These are phyloP conservation scores for Papilio protenor DNA, from an alignment of 2,888 invertebrate species.

Conservation along the genomic window DNA sequence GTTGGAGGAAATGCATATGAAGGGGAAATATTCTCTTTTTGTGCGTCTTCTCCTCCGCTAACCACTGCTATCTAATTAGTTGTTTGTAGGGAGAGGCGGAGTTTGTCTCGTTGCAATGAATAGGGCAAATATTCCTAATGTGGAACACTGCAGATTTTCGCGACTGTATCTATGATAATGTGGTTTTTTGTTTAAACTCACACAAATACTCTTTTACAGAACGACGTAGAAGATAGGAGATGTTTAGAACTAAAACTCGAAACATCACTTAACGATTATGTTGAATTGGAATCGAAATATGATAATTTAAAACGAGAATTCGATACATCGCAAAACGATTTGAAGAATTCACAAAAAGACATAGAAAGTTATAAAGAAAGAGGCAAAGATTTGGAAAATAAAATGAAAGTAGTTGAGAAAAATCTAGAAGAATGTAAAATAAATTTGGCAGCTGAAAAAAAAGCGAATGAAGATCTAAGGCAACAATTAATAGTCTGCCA, in stretches of 20 bases:
- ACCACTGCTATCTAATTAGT: too few relatives aligned
- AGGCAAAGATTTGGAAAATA: conserved; percentile 63
- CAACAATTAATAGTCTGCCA: conserved; percentile 62
- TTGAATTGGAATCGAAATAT: conserved; percentile 76
- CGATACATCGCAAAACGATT: conserved; percentile 58
- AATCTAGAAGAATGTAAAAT: conserved; percentile 67
- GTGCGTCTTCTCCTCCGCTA: too few relatives aligned
- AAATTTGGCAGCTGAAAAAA: conserved; percentile 67
- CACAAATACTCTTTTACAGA: conserved; percentile 50
- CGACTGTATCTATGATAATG: too few relatives aligned
- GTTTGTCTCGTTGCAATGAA: too few relatives aligned
- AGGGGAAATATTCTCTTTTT: too few relatives aligned
- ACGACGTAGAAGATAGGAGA: conserved; percentile 79
- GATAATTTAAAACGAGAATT: conserved; percentile 63
- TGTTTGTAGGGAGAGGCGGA: too few relatives aligned
- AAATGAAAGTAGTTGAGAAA: conserved; percentile 60
- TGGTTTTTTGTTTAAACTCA: background rate
- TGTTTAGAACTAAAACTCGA: conserved; percentile 83
- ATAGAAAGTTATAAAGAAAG: conserved; percentile 73
- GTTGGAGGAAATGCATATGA: too few relatives aligned
- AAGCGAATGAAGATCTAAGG: conserved; percentile 67
- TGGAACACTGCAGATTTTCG: too few relatives aligned
- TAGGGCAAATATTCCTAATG: too few relatives aligned
- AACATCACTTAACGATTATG: conserved; percentile 80
- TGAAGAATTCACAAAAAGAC: conserved; percentile 75